phyloP scores from a whole-genome alignment of 1,140 invertebrate species.

The Bathynomus jamesi region DNA sequence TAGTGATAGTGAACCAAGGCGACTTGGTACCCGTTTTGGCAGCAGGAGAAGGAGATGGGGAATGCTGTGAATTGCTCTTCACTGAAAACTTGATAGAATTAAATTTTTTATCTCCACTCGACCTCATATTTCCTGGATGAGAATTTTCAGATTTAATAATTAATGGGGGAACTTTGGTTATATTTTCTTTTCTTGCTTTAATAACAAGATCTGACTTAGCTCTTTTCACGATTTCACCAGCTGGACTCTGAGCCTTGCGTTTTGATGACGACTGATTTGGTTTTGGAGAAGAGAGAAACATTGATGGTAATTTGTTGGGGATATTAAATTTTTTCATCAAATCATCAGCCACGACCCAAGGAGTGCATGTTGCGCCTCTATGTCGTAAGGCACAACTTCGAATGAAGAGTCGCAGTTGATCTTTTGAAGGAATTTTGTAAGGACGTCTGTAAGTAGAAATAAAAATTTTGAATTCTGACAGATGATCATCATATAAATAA shows the following conservation, averaged over 20 bases:
- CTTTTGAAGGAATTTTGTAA: conserved; percentile 11
- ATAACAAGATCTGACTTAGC: not conserved
- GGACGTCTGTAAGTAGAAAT: not conserved
- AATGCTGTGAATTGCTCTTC: not conserved
- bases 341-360: conserved; percentile 14
- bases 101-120: too few species aligned
- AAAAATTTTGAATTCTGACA: too few species aligned
- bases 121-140: not conserved
- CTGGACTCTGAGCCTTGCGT: not conserved
- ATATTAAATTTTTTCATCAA: not conserved
- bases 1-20: not conserved
- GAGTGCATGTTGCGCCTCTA: conserved; percentile 3
- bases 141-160: not conserved
- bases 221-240: not conserved
- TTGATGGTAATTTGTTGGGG: not conserved
- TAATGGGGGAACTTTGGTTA: not conserved
- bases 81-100: not conserved
- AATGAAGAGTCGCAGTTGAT: conserved; percentile 10
- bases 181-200: not conserved
- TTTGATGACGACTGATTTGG: not conserved
- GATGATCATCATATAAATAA: too few species aligned
- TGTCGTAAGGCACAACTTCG: conserved; percentile 8
- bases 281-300: not conserved
- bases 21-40: not conserved
- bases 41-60: not conserved